Evolutionary conservation across 2,113 vertebrate genomes (phyloP).

Genomic region (Passer montanus): DNA sequence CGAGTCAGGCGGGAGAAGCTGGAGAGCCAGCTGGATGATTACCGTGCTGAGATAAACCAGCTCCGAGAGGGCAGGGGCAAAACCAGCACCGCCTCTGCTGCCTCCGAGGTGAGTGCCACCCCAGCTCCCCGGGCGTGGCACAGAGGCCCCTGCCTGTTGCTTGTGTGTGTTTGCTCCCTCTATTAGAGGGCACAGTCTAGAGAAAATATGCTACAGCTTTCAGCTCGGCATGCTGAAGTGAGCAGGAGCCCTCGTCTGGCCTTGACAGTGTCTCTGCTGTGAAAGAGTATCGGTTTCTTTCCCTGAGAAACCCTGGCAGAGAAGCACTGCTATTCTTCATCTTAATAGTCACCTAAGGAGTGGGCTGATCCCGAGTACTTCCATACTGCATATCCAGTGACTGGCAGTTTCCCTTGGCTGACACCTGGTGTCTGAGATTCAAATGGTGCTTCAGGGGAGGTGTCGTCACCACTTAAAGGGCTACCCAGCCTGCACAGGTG

Average conservation of each 20-base stretch:
- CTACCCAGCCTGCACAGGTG: background rate
- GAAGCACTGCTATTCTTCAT: accelerated
- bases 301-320: background rate
- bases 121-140: accelerated
- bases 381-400: background rate
- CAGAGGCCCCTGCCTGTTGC: background rate
- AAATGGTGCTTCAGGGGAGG: background rate
- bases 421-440: background rate
- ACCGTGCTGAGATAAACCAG: conserved; percentile 65
- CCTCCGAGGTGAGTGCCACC: conserved; percentile 13
- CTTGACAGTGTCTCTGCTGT: background rate
- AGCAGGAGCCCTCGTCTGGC: background rate
- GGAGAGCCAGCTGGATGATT: conserved; percentile 78
- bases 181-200: too few species aligned
- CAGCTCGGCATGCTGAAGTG: background rate
- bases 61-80: conserved; percentile 57
- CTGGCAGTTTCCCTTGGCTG: background rate
- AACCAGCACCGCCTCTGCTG: background rate
- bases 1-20: conserved; percentile 77
- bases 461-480: background rate
- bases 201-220: background rate
- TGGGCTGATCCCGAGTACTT: background rate
- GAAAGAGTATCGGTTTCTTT: background rate
- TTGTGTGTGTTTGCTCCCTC: background rate
- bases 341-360: background rate